A percentile compares a stretch with the other conserved stretches of the same genome.
Conservation (phyloP, 2,113 vertebrate genomes). For the Scomber scombrus region DNA sequence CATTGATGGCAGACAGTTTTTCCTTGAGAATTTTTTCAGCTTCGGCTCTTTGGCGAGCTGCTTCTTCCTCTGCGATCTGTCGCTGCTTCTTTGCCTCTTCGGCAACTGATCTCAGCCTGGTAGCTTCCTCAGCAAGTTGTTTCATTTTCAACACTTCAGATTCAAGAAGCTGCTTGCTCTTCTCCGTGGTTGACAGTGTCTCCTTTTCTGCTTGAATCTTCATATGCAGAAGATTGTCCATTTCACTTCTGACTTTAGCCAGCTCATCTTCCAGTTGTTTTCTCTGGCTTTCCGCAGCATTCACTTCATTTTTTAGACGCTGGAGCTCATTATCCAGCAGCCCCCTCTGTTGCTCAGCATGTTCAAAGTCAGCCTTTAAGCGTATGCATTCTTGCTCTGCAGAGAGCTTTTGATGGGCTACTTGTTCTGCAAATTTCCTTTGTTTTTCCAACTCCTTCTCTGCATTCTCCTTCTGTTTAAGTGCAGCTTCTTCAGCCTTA, state of each 20-base stretch:
- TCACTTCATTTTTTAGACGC: conserved; percentile 90
- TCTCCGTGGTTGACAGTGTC: conserved; percentile 90
- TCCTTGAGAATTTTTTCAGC: conserved; percentile 94
- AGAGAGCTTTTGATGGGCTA: conserved; percentile 90
- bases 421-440: conserved; percentile 90
- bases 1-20: conserved; percentile 92
- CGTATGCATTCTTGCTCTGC: conserved; percentile 96
- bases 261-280: conserved; percentile 94
- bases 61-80: conserved; percentile 93
- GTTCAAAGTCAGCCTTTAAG: conserved; percentile 92
- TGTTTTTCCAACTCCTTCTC: conserved; percentile 95
- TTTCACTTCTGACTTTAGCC: conserved; percentile 91
- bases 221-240: conserved; percentile 91
- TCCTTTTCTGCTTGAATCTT: conserved; percentile 91
- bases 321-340: conserved; percentile 93
- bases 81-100: conserved; percentile 95
- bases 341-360: conserved; percentile 91
- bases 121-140: conserved; percentile 94
- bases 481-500: conserved; percentile 92
- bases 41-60: conserved; percentile 88
- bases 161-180: conserved; percentile 95
- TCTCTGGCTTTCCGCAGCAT: conserved; percentile 87
- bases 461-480: conserved; percentile 92
- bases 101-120: conserved; percentile 88
- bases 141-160: conserved; percentile 91